Evolutionary conservation across 2,113 vertebrate species (phyloP).

Genomic region (Progne subis): DNA sequence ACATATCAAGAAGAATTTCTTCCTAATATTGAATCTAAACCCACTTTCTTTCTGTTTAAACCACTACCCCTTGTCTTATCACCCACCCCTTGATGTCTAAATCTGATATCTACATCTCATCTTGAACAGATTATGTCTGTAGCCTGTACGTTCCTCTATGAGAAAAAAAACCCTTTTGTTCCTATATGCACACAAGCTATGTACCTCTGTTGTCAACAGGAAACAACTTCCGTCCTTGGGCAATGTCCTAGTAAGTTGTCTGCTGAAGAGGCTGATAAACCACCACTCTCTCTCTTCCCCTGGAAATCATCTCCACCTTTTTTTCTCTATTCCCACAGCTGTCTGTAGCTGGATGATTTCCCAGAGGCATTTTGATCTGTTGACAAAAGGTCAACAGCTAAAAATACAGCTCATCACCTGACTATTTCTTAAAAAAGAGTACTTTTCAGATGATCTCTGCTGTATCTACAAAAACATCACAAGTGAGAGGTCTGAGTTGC

Average conservation of each 20-base stretch:
- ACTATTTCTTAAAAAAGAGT: neutral
- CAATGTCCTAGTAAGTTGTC: neutral
- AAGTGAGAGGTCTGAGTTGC: neutral
- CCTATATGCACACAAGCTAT: neutral
- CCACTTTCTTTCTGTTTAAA: neutral
- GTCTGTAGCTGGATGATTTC: neutral
- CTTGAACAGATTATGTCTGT: neutral
- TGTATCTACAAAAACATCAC: neutral
- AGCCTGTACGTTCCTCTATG: neutral
- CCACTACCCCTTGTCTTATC: rapidly evolving
- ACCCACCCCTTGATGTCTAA: neutral
- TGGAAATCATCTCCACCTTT: neutral
- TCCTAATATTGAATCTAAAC: neutral
- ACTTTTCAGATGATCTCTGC: neutral
- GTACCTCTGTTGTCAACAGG: neutral
- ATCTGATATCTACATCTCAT: neutral
- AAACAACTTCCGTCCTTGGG: neutral
- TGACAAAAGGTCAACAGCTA: neutral
- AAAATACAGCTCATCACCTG: neutral
- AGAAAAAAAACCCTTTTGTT: neutral
- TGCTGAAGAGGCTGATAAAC: neutral
- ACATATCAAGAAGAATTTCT: neutral
- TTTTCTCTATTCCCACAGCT: neutral
- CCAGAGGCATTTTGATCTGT: neutral
- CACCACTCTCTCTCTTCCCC: neutral